Evolutionary conservation across 2,888 invertebrate species (phyloP), one percentile per base, ranked within the genome.

Genomic region (Punctoribates punctum): DNA sequence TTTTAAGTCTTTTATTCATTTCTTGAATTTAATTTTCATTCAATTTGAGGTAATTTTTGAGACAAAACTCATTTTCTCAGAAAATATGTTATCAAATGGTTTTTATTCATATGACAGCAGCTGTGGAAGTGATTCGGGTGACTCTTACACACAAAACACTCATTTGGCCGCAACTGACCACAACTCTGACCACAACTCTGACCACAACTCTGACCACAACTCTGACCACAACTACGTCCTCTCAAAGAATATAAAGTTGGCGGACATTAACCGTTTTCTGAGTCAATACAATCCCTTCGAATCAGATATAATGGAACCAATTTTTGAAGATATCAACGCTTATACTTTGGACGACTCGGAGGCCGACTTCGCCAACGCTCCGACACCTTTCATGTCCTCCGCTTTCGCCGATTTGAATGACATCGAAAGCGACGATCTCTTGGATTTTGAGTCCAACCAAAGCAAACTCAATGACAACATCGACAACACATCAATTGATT

Each of bases 41-140:
- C 1, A 60, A 60, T 60, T 27, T 20, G 27, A 60, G 60, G 60
- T 60, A 60, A 60, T 5, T 5, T 27, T 60, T 20, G 20, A 27
- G 20, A 2, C 27, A 27, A 60, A 60, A 25, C n/a, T 25, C 1
- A 60, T 23, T 60, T 27, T 5, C 15, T 9, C 3, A 57, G 4
- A 13, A 23, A 60, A 60, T 4, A 60, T 60, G 60, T 60, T 60
- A 60, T 60, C 60, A 60, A 60, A 60, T 60, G 17, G 5, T 60
- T 13, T 4, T 60, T 60, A 25, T 60, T 60, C 42, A 42, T 42
- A 60, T 60, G 27, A 60, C 60, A 60, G 60, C 60, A 60, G 60
- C 27, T 25, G 25, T 60, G 60, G 60, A 27, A 60, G 60, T 60
- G 60, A 60, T 27, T 27, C 20, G 27, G 27, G 60, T 60, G 60